Evolutionary conservation across 1,140 invertebrate species (phyloP).

Genomic region (Monomorium pharaonis): DNA sequence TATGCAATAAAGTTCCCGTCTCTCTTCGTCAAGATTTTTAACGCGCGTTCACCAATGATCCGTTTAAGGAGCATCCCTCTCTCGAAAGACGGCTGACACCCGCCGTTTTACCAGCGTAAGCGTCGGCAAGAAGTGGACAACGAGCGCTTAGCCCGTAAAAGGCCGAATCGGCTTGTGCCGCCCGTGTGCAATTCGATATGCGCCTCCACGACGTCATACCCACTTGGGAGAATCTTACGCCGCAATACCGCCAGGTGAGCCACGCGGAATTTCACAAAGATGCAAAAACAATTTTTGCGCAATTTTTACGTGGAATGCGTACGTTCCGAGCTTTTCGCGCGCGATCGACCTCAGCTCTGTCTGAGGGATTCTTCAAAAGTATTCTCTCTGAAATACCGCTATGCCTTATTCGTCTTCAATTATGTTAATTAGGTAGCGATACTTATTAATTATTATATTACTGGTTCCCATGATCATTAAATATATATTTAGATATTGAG

Average conservation of each 20-base stretch:
- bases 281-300: constrained; percentile 3
- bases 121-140: constrained; percentile 67
- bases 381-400: background rate
- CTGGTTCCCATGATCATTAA: background rate
- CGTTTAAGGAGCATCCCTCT: constrained; percentile 42
- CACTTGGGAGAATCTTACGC: constrained; percentile 36
- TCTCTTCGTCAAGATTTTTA: background rate
- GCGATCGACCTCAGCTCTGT: background rate
- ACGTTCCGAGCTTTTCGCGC: background rate
- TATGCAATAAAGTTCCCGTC: background rate
- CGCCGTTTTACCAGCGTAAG: constrained; percentile 55
- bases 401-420: background rate
- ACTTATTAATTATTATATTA: constrained; percentile 8
- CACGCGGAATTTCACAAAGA: constrained; percentile 66
- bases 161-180: constrained; percentile 16
- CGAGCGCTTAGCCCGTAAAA: constrained; percentile 71
- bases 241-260: constrained; percentile 6
- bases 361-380: no score
- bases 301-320: constrained; percentile 34
- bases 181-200: constrained; percentile 57
- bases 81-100: constrained; percentile 67
- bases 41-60: constrained; percentile 1
- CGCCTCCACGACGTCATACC: constrained; percentile 24
- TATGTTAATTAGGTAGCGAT: background rate
- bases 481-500: constrained; percentile 5